Base-by-base conservation (phyloP, 2,888 invertebrate genomes). In the Empis stercorea region DNA sequence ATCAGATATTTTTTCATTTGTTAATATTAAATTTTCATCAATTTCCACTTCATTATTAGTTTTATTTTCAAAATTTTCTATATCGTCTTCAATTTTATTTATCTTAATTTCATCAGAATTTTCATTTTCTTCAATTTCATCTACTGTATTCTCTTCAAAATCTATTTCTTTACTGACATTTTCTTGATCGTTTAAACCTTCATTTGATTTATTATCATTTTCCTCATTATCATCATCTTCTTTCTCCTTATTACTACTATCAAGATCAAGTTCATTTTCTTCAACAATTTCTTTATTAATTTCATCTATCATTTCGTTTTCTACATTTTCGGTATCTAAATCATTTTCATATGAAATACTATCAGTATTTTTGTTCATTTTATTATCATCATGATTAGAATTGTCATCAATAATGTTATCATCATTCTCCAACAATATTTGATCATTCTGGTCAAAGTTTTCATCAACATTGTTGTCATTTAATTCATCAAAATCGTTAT, bases 401-500 rank as follows among this genome's bases (percentile, higher is more conserved):
- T 50, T 43, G 38, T 47, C 48, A 14, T 52, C 49, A n/a, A 47
- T 37, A 38, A 53, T 50, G 51, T 56, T 53, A 36, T 30, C 37
- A 39, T 45, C 43, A 44, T 51, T 45, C 34, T 47, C 38, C 15
- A 11, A 44, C 17, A 36, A 43, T 10, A 43, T 23, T 16, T 46
- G 34, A 9, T 32, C 42, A 41, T 38, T 43, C 38, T 49, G 44
- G 45, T 14, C 38, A 5, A 27, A 43, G 17, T 44, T 17, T 38
- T 50, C 48, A 48, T 56, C 52, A 42, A 48, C 43, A 42, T 55
- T 42, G 20, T 48, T 52, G 16, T 43, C 49, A 30, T 20, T 48
- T 45, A 15, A 10, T 47, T 54, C 61, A 59, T 54, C 63, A 60
- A 64, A 54, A 60, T 59, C 59, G 60, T 62, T 57, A 61, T 60